These are phyloP conservation scores for Anguilla megastoma DNA, from an alignment of 2,797 vertebrate species.

Conservation along the genomic window DNA sequence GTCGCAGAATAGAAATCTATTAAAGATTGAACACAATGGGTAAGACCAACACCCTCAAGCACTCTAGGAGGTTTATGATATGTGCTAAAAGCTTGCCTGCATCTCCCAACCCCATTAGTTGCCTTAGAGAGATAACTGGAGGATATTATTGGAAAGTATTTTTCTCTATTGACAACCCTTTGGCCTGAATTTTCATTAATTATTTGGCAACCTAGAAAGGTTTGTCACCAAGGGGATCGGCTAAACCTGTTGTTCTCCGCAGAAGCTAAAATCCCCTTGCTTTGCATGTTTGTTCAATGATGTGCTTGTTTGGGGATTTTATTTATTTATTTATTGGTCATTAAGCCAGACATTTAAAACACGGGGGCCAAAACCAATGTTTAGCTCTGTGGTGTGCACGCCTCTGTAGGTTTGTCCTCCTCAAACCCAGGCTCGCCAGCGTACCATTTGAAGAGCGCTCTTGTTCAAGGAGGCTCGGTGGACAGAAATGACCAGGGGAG, in stretches of 20 bases:
- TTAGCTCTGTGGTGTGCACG: background rate
- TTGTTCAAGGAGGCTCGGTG: background rate
- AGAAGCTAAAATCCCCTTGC: background rate
- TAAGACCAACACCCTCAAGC: constrained; percentile 42
- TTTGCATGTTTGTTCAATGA: constrained; percentile 14
- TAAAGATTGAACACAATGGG: constrained; percentile 54
- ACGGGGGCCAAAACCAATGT: background rate
- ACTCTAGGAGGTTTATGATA: constrained; percentile 55
- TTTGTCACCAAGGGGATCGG: background rate
- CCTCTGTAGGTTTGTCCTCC: background rate
- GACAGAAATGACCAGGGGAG: background rate
- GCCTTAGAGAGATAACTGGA: constrained; percentile 1
- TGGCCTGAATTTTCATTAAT: constrained; percentile 48
- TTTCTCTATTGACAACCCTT: constrained; percentile 26
- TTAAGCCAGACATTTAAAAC: background rate
- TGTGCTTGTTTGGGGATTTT: constrained; percentile 4
- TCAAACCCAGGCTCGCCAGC: background rate
- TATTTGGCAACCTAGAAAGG: constrained; percentile 52
- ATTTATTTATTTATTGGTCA: background rate
- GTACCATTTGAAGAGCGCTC: background rate
- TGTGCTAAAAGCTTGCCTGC: constrained; percentile 46
- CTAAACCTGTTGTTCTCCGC: background rate
- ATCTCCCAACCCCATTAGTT: constrained; percentile 50
- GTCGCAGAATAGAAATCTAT: constrained; percentile 48
- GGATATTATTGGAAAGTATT: constrained; percentile 18